These are phyloP conservation scores for Asteroscopus sphinx DNA, from an alignment of 2,888 invertebrate species.

Conservation along the genomic window DNA sequence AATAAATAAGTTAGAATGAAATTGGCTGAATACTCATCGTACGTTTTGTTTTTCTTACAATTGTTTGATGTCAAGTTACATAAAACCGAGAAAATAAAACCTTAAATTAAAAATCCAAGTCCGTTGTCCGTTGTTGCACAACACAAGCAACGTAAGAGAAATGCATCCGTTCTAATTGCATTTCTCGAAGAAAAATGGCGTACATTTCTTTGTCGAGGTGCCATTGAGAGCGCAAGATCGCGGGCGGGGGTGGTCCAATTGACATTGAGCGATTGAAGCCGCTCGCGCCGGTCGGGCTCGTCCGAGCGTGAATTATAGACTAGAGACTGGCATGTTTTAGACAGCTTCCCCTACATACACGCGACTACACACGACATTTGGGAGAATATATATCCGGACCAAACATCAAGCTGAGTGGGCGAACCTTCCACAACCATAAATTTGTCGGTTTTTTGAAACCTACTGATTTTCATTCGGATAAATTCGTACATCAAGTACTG, in stretches of 20 bases:
- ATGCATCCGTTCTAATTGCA: slow-evolving; percentile 81
- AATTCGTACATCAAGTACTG: slow-evolving; percentile 50
- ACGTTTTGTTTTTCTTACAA: slow-evolving; percentile 37
- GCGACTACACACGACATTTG: slow-evolving; percentile 57
- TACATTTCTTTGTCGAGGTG: slow-evolving; percentile 79
- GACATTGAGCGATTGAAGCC: slow-evolving; percentile 81
- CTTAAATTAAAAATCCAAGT: slow-evolving; percentile 70
- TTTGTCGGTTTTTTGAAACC: slow-evolving; percentile 19
- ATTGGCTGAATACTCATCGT: slow-evolving; percentile 33
- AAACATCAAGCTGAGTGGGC: slow-evolving; percentile 32
- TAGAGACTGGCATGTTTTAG: slow-evolving; percentile 70
- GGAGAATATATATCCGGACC: slow-evolving; percentile 53
- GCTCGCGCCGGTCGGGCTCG: slow-evolving; percentile 66
- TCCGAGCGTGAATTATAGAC: slow-evolving; percentile 76
- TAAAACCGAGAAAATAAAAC: slow-evolving; percentile 55
- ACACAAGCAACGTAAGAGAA: slow-evolving; percentile 74
- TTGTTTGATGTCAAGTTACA: slow-evolving; percentile 52
- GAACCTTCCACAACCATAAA: slow-evolving; percentile 32
- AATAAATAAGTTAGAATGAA: slow-evolving; percentile 45
- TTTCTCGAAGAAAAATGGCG: slow-evolving; percentile 82
- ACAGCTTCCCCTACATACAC: slow-evolving; percentile 66
- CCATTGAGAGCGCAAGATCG: slow-evolving; percentile 74
- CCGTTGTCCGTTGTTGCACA: slow-evolving; percentile 70
- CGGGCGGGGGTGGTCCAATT: slow-evolving; percentile 70
- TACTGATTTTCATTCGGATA: slow-evolving; percentile 26